Evolutionary conservation across 2,888 invertebrate species (phyloP).

Genomic region (Polietes domitor): DNA sequence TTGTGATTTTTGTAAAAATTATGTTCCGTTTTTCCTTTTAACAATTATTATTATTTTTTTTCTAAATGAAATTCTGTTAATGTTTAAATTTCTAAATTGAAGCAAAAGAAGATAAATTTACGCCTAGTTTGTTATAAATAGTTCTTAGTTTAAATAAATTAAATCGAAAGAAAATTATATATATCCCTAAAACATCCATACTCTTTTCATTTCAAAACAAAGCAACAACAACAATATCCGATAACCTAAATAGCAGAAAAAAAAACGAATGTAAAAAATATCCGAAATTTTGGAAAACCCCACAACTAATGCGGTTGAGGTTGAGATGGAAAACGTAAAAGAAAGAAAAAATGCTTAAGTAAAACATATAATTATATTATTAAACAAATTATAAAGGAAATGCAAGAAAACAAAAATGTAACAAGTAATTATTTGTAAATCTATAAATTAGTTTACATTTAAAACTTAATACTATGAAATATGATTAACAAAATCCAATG

Average conservation of each 20-base stretch:
- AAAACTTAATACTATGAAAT: constrained; percentile 31
- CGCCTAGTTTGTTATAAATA: not conserved
- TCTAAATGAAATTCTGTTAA: constrained; percentile 28
- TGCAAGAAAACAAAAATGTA: not conserved
- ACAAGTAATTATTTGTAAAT: constrained; percentile 54
- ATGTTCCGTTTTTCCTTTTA: not conserved
- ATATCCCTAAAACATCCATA: not conserved
- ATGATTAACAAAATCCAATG: constrained; percentile 18
- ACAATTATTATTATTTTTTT: not conserved
- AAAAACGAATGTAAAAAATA: constrained; percentile 3
- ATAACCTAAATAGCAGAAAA: not conserved
- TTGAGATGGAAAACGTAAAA: constrained; percentile 23
- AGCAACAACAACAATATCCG: too few relatives aligned
- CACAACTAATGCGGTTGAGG: constrained; percentile 44
- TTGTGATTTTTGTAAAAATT: constrained; percentile 21
- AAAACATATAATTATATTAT: constrained; percentile 55
- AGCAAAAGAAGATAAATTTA: not conserved
- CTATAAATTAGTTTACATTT: constrained; percentile 52
- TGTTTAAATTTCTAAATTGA: constrained; percentile 27
- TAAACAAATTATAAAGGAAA: constrained; percentile 34
- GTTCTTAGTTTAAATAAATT: constrained; percentile 29
- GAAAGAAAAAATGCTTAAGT: constrained; percentile 24
- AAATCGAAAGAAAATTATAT: not conserved
- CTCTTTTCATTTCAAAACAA: not conserved
- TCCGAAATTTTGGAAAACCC: not conserved